phyloP scores from a whole-genome alignment of 2,113 vertebrate species.

The Microcebus ravelobensis region DNA sequence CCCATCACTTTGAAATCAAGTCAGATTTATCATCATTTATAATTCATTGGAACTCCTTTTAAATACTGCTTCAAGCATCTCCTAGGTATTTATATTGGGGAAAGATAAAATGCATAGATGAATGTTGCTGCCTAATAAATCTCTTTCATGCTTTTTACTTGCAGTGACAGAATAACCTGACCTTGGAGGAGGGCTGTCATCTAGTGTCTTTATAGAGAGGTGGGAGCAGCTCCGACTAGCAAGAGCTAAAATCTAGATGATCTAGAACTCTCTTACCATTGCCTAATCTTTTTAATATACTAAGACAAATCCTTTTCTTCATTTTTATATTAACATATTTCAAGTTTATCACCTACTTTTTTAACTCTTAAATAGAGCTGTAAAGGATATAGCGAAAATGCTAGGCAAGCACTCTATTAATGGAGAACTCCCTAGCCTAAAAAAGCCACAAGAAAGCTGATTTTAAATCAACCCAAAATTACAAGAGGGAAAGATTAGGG shows the following conservation, averaged over 20 bases:
- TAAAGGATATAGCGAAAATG: constrained; percentile 74
- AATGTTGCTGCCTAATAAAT: constrained; percentile 80
- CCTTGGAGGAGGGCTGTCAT: constrained; percentile 82
- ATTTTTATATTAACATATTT: constrained; percentile 86
- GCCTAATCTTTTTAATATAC: constrained; percentile 86
- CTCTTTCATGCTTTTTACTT: constrained; percentile 75
- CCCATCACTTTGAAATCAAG: constrained; percentile 71
- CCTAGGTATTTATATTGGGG: constrained; percentile 78
- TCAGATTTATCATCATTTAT: constrained; percentile 82
- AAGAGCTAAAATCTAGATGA: constrained; percentile 82
- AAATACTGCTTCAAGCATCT: constrained; percentile 74
- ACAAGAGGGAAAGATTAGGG: constrained; percentile 77
- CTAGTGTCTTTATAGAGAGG: constrained; percentile 79
- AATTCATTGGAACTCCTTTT: constrained; percentile 80
- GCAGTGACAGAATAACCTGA: constrained; percentile 73
- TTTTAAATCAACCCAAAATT: constrained; percentile 76
- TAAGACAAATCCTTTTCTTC: constrained; percentile 86
- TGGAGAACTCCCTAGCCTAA: constrained; percentile 56
- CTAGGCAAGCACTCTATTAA: constrained; percentile 66
- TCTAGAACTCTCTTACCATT: constrained; percentile 77
- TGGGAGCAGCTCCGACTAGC: constrained; percentile 79
- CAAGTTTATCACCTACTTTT: constrained; percentile 83
- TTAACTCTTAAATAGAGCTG: constrained; percentile 80
- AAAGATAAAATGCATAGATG: constrained; percentile 76
- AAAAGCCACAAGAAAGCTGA: constrained; percentile 66